These are phyloP conservation scores for Ceratitis capitata DNA, from an alignment of 1,140 invertebrate species.

Conservation along the genomic window DNA sequence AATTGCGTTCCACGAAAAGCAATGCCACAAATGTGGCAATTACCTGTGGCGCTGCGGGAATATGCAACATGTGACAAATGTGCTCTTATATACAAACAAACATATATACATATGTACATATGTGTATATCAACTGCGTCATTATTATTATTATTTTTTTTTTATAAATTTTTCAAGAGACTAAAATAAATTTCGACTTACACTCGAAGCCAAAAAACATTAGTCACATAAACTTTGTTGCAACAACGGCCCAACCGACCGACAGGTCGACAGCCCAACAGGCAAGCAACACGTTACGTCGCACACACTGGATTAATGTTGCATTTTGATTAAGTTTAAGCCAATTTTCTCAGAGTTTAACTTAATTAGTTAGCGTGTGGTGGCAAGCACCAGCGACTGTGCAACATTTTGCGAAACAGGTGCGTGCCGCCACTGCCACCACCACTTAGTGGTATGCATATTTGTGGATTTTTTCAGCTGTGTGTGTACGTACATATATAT, in stretches of 20 bases:
- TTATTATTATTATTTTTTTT: no score
- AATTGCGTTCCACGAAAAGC: slow-evolving; percentile 10
- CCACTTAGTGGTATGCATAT: background rate
- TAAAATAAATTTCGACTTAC: slow-evolving; percentile 13
- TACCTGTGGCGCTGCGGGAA: slow-evolving; percentile 19
- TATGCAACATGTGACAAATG: slow-evolving; percentile 14
- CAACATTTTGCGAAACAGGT: slow-evolving; percentile 18
- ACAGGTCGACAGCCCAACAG: background rate
- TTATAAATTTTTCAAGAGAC: background rate
- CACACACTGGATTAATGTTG: slow-evolving; percentile 20
- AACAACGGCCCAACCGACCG: background rate
- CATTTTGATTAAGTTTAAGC: slow-evolving; percentile 38
- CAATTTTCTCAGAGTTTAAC: slow-evolving; percentile 37
- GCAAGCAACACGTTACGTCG: background rate
- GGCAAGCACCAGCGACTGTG: background rate
- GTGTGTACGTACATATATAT: background rate
- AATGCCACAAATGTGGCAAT: slow-evolving; percentile 26
- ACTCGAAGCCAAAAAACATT: slow-evolving; percentile 25
- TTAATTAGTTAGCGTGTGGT: slow-evolving; percentile 32
- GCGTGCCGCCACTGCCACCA: background rate
- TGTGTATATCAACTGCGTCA: background rate
- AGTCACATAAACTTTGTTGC: background rate
- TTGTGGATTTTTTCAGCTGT: background rate
- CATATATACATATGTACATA: background rate
- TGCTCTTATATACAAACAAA: no score